These are phyloP conservation scores for Coremacera marginata DNA, from an alignment of 2,888 invertebrate species.

Conservation along the genomic window DNA sequence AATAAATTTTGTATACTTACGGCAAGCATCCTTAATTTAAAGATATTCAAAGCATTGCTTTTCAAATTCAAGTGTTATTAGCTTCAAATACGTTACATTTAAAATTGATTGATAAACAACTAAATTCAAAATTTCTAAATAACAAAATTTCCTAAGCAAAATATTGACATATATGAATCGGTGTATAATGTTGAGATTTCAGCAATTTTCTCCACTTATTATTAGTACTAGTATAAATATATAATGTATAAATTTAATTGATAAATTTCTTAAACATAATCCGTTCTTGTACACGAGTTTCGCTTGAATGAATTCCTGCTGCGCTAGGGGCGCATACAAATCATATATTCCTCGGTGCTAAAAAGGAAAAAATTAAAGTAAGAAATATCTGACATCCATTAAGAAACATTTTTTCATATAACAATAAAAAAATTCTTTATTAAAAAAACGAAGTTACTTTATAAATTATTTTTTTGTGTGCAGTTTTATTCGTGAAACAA, in stretches of 20 bases:
- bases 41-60: no score
- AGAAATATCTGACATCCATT: not conserved
- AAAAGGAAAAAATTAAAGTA: slow-evolving; percentile 28
- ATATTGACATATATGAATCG: no score
- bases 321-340: slow-evolving; percentile 62
- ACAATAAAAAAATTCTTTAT: not conserved
- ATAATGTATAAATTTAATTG: slow-evolving; percentile 9
- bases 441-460: not conserved
- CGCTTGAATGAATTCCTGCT: slow-evolving; percentile 53
- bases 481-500: not conserved
- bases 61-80: no score
- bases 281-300: slow-evolving; percentile 56
- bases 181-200: not conserved
- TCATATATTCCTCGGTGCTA: slow-evolving; percentile 66
- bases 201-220: not conserved
- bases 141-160: no score
- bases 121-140: no score
- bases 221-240: no score
- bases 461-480: not conserved
- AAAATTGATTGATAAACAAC: no score
- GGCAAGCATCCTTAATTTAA: no score
- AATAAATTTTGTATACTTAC: no score
- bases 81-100: no score
- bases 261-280: slow-evolving; percentile 54
- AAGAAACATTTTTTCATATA: not conserved